Conservation (phyloP, 2,888 invertebrate species). For the Chironomus riparius region DNA sequence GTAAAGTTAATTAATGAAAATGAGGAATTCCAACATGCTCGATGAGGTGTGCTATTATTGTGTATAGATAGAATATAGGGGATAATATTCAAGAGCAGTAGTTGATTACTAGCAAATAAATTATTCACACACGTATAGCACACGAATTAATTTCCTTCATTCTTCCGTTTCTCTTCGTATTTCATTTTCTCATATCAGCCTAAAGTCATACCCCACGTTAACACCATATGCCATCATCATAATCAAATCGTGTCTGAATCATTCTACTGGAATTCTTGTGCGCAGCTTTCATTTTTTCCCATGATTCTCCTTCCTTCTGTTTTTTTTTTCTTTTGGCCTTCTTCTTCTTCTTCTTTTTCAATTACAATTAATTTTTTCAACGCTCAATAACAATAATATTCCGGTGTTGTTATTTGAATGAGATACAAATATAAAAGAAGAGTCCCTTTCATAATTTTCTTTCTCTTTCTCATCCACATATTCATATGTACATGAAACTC, state of each 20-base stretch:
- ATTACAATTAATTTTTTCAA: constrained; percentile 25
- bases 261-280: constrained; percentile 14
- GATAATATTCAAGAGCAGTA: not conserved
- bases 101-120: not conserved
- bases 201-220: constrained; percentile 18
- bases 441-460: not conserved
- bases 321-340: no score
- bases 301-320: not conserved
- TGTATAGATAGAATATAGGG: not conserved
- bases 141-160: constrained; percentile 15
- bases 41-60: not conserved
- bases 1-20: not conserved
- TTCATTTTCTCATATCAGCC: not conserved
- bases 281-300: constrained; percentile 21
- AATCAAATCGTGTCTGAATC: constrained; percentile 1
- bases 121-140: constrained; percentile 20
- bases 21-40: constrained; percentile 5
- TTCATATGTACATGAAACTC: not conserved
- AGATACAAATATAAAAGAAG: not conserved
- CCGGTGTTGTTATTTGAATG: constrained; percentile 3
- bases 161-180: not conserved
- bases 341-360: not conserved
- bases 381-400: constrained; percentile 13
- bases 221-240: constrained; percentile 10
- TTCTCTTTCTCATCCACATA: not conserved